These are phyloP conservation scores for Grapholita molesta DNA, from an alignment of 1,140 invertebrate species.

Conservation along the genomic window DNA sequence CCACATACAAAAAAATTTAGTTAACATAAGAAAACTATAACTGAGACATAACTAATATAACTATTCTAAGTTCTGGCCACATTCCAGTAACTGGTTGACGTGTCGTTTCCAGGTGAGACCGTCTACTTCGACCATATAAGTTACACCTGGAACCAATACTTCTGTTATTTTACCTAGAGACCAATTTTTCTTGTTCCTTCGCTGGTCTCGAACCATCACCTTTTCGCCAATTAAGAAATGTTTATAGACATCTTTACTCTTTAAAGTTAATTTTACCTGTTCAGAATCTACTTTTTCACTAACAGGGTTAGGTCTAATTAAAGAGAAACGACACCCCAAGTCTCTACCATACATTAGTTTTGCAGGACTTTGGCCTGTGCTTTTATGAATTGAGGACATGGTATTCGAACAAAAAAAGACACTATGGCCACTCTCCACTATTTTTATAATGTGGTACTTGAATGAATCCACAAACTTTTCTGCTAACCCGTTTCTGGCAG, in stretches of 20 bases:
- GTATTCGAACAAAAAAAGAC: not conserved
- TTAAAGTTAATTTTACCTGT: not conserved
- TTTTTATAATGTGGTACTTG: constrained; percentile 21
- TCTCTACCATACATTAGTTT: not conserved
- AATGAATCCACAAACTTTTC: constrained; percentile 21
- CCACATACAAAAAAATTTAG: no score
- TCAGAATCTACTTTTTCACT: not conserved
- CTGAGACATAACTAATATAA: no score
- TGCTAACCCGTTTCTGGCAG: constrained; percentile 21
- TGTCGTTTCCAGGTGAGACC: no score
- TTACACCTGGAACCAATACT: no score
- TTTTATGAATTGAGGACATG: not conserved
- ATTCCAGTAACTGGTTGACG: no score
- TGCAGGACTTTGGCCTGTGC: not conserved
- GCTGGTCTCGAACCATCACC: not conserved
- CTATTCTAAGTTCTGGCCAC: no score
- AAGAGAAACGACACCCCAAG: not conserved
- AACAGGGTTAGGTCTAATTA: not conserved
- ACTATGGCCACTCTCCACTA: constrained; percentile 18
- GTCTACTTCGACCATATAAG: no score
- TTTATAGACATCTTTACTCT: not conserved
- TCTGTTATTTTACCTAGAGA: no score
- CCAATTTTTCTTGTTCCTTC: no score
- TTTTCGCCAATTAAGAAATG: not conserved
- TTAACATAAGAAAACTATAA: no score